These are phyloP conservation scores for Avahi laniger DNA, from an alignment of 2,797 vertebrate species.

Conservation along the genomic window DNA sequence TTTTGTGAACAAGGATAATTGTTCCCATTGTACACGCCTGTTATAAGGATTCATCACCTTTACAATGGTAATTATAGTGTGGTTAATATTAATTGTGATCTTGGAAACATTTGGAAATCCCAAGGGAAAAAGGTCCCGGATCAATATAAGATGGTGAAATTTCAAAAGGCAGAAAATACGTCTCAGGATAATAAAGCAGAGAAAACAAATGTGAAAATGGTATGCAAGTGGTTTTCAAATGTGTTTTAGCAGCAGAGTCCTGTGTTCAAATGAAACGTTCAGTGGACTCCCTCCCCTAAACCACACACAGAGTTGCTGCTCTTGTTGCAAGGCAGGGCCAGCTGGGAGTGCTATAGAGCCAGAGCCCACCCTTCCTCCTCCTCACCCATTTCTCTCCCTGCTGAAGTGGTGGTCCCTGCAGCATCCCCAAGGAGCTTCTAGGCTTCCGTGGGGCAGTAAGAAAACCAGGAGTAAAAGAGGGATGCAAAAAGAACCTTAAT, in stretches of 20 bases:
- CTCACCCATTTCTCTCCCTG: background rate
- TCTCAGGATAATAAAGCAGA: background rate
- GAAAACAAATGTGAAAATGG: background rate
- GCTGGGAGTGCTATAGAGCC: background rate
- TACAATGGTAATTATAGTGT: background rate
- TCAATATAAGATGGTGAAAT: background rate
- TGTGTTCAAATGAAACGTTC: background rate
- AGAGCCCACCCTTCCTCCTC: background rate
- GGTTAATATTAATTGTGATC: background rate
- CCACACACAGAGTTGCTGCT: background rate
- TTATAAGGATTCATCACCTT: background rate
- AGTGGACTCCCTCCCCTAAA: background rate
- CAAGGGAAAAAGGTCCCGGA: background rate
- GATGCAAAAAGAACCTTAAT: background rate
- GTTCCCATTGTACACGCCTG: background rate
- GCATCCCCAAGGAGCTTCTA: background rate
- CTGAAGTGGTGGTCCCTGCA: background rate
- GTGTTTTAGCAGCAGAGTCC: background rate
- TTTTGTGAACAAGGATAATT: background rate
- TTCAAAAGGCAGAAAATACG: background rate
- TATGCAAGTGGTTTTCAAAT: background rate
- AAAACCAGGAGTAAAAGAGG: background rate
- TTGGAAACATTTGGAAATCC: background rate
- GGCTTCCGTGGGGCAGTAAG: background rate
- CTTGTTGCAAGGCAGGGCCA: fast-evolving